A percentile compares a stretch with the other conserved stretches of the same genome.
Conservation (phyloP, 2,888 invertebrate species). For the Blomia tropicalis region DNA sequence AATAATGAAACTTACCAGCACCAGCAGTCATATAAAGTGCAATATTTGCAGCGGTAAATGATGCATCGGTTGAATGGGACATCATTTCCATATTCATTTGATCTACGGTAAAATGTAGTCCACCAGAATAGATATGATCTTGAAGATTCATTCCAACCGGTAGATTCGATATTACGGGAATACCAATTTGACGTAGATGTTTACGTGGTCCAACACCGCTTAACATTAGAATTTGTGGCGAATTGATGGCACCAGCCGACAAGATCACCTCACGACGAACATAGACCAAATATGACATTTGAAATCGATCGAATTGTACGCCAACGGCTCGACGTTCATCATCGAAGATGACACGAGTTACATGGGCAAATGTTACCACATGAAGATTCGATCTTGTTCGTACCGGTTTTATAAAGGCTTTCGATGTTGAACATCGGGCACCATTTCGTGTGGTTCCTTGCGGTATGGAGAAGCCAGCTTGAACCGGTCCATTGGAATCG, state of each 20-base stretch:
- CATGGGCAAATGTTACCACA: conserved; percentile 63
- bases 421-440: conserved; percentile 68
- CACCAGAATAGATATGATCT: conserved; percentile 72
- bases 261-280: conserved; percentile 73
- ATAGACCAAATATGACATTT: conserved; percentile 52
- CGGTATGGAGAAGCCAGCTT: conserved; percentile 59
- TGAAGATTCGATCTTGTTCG: conserved; percentile 64
- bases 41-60: conserved; percentile 29
- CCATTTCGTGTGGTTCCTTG: conserved; percentile 73
- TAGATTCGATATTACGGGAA: conserved; percentile 61
- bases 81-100: too few species aligned
- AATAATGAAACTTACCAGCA: conserved; percentile 23
- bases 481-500: conserved; percentile 30
- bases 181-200: conserved; percentile 48
- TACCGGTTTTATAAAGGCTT: conserved; percentile 67
- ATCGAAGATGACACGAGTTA: conserved; percentile 54
- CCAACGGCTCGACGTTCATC: conserved; percentile 61
- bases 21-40: conserved; percentile 28
- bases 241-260: conserved; percentile 76
- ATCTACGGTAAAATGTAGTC: conserved; percentile 62
- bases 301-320: conserved; percentile 59
- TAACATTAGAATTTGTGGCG: conserved; percentile 81
- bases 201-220: conserved; percentile 69
- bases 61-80: conserved; percentile 28
- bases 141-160: conserved; percentile 71